Evolutionary conservation across 64 coral and sea anemone genomes (phyloP), one percentile per base, ranked within the genome.

Genomic region (Montipora capricornis): DNA sequence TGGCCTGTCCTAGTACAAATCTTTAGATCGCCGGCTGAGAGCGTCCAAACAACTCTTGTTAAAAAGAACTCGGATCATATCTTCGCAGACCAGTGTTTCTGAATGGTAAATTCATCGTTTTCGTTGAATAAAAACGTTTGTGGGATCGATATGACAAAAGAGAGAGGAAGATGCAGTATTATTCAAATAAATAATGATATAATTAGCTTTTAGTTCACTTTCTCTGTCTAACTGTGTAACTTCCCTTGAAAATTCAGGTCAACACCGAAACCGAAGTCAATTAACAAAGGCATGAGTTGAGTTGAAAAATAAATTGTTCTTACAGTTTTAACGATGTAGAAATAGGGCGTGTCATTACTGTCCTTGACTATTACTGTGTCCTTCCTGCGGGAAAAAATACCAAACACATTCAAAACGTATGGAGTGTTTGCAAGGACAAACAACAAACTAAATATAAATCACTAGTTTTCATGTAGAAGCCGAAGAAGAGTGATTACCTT

Each of bases 271-370:
- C 9, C 9, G 61, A 64, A 64, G 13, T 64, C 61, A 11, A 64
- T 14, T 5, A 71, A 71, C 10, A 71, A 71, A 20, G 5, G 5
- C 4, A 22, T 19, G 17, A 71, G 5, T 48, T 24, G 14, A 19
- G 4, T 3, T 14, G 17, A 17, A 47, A 51, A 10, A 75, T 5
- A 5, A 44, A 13, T 15, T 45, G 8, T n/a, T 68, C 95, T 80
- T 92, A 97, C 95, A 53, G 95, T 92, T 91, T 97, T 97, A n/a
- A 97, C 88, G 55, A 97, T 97, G 58, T 82, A 97, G 77, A 97
- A 97, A 71, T 83, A 97, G 13, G 95, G 95, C 15, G 74, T 94
- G 52, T 97, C 92, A 84, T 80, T 91, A 20, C 95, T 94, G 84
- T 97, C 92, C 57, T 82, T 97, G 5, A 97, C 95, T 57, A 97